These are phyloP conservation scores for Caerostris darwini DNA, from an alignment of 1,140 invertebrate species.

Conservation along the genomic window DNA sequence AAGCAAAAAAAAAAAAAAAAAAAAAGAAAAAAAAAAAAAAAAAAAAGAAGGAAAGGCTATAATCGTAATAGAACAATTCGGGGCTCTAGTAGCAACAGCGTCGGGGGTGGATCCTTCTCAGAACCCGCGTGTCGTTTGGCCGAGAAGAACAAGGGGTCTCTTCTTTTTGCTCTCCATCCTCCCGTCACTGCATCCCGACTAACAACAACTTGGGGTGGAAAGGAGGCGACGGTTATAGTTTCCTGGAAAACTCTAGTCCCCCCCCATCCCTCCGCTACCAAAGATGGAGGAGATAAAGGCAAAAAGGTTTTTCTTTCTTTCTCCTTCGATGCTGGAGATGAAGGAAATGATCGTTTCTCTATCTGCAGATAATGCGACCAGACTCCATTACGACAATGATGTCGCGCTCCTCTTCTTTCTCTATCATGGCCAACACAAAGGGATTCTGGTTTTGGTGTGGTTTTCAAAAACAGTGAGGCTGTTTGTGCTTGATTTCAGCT, in stretches of 20 bases:
- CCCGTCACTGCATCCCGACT: background rate
- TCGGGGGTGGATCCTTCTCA: background rate
- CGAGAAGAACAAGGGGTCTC: background rate
- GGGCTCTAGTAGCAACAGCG: background rate
- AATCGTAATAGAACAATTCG: background rate
- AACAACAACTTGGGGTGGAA: background rate
- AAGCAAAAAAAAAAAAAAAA: background rate
- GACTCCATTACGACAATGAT: background rate
- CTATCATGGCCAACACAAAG: no score
- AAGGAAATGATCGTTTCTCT: background rate
- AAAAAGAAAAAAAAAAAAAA: background rate
- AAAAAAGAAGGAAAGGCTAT: background rate
- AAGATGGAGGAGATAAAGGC: background rate
- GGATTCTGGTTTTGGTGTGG: no score
- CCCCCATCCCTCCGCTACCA: background rate
- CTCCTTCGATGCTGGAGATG: background rate
- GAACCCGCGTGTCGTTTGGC: background rate
- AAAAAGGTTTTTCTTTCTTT: background rate
- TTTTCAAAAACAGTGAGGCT: no score
- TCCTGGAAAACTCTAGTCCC: background rate
- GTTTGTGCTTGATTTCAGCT: no score
- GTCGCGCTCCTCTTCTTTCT: no score
- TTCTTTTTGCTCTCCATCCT: background rate
- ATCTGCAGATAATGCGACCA: background rate
- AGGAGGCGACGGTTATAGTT: conserved; percentile 4